Evolutionary conservation across 2,113 vertebrate genomes (phyloP).

Genomic region (Corythoichthys haematopterus): DNA sequence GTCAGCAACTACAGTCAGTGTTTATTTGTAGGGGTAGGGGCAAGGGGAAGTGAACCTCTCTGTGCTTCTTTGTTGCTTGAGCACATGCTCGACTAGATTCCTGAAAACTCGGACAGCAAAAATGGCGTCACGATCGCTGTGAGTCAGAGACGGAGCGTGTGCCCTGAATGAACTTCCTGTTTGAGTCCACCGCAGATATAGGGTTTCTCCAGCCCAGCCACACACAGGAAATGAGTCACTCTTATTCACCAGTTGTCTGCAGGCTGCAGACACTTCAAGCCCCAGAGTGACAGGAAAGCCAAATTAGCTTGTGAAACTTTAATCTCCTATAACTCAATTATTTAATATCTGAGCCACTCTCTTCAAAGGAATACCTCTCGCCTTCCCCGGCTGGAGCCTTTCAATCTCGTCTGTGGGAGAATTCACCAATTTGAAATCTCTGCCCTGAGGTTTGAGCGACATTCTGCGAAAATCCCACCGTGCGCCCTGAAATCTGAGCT

Average conservation of each 20-base stretch:
- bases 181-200: slow-evolving; percentile 63
- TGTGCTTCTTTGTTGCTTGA: slow-evolving; percentile 46
- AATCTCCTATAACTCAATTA: slow-evolving; percentile 73
- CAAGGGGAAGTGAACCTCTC: slow-evolving; percentile 47
- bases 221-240: slow-evolving; percentile 69
- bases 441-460: slow-evolving; percentile 48
- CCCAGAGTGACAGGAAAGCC: slow-evolving; percentile 58
- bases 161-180: slow-evolving; percentile 70
- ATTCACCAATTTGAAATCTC: slow-evolving; percentile 52
- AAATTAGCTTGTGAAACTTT: slow-evolving; percentile 75
- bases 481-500: slow-evolving; percentile 44
- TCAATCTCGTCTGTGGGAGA: slow-evolving; percentile 58
- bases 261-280: slow-evolving; percentile 50
- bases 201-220: slow-evolving; percentile 64
- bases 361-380: slow-evolving; percentile 66
- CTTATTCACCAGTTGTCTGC: slow-evolving; percentile 57
- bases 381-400: slow-evolving; percentile 48
- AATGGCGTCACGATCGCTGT: slow-evolving; percentile 61
- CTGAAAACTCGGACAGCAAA: slow-evolving; percentile 62
- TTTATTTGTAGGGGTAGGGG: slow-evolving; percentile 34
- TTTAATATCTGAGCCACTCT: slow-evolving; percentile 70
- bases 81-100: slow-evolving; percentile 56
- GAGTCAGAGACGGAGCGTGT: slow-evolving; percentile 56
- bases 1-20: slow-evolving; percentile 51
- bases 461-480: slow-evolving; percentile 48